A percentile compares a stretch with the other conserved stretches of the same genome.
phyloP scores from a whole-genome alignment of 2,797 vertebrate species.

The Triplophysa yarkandensis region DNA sequence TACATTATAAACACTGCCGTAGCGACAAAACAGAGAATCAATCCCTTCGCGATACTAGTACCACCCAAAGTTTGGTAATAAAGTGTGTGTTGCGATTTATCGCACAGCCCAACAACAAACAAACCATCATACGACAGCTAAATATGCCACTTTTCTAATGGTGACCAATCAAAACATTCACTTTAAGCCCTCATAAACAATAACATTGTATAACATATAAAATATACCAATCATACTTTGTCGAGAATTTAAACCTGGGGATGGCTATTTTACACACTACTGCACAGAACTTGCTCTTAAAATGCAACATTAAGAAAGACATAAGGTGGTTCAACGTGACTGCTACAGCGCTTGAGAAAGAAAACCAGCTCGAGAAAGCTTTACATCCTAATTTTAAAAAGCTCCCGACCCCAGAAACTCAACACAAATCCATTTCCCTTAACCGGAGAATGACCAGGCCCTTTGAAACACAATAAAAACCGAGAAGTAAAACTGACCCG shows the following conservation, averaged over 20 bases:
- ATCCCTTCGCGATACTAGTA: too few relatives aligned
- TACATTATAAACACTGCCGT: too few relatives aligned
- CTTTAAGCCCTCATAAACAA: background rate
- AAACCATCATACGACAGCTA: background rate
- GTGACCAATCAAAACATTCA: background rate
- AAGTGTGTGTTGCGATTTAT: too few relatives aligned
- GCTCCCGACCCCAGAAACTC: slow-evolving; percentile 61
- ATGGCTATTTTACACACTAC: background rate
- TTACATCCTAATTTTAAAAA: slow-evolving; percentile 50
- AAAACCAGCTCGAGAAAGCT: slow-evolving; percentile 46
- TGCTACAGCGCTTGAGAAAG: slow-evolving; percentile 31
- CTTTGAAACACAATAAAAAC: slow-evolving; percentile 25
- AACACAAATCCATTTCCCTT: slow-evolving; percentile 66
- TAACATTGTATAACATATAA: background rate
- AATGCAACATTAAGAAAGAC: slow-evolving; percentile 15
- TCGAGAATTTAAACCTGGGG: background rate
- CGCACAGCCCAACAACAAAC: fast-evolving
- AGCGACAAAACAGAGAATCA: too few relatives aligned
- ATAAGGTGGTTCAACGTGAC: slow-evolving; percentile 18
- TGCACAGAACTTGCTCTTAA: background rate
- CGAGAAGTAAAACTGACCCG: slow-evolving; percentile 12
- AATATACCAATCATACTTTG: background rate
- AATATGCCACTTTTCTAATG: background rate
- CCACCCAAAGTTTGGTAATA: too few relatives aligned
- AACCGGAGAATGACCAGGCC: background rate